Base-by-base conservation (phyloP, 2,797 vertebrate genomes). In the Gallinago solitaria region DNA sequence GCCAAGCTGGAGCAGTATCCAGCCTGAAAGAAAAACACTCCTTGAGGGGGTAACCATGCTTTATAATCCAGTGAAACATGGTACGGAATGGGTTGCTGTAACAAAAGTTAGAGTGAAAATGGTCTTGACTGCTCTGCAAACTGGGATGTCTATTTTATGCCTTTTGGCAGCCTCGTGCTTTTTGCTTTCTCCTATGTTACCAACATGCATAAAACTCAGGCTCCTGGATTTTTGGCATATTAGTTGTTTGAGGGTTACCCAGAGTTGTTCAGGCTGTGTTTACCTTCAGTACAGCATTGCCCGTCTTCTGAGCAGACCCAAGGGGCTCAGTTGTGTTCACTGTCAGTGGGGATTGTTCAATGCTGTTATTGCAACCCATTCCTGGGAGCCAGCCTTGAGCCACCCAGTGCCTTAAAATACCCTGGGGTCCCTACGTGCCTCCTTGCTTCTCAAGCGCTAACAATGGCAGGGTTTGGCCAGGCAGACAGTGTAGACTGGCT, bases 141-240 rank as follows among this genome's bases (percentile, higher is more conserved):
- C 33, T 71, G 21, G 71, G 70, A 82, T 80, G 87, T 79, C 64
- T 77, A 6, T 50, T 95, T 96, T 82, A 90, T 77, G 70, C 28
- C 28, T 96, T 91, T 91, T 95, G 89, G 87, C 77, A 95, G 51
- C 33, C 39, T 81, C n/a, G 4, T 7, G 16, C 4, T 81, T 95
- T 76, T 89, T 82, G 15, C 28, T 84, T 94, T 94, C 53, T 76
- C 39, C 80, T 84, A 0, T 21, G 25, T 60, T 88, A 90, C 77
- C 70, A 82, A 50, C 16, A 15, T 30, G 48, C 20, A 50, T 63
- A 91, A 93, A 83, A 89, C 35, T 56, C 69, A 56, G 56, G 28
- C 47, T 87, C 35, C 67, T 45, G 80, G 39, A 51, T 68, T 89
- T 87, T 63, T 95, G 80, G 10, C 63, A 3, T 56, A 35, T 86